Evolutionary conservation across 2,888 invertebrate genomes (phyloP).

Genomic region (Lingula anatina): DNA sequence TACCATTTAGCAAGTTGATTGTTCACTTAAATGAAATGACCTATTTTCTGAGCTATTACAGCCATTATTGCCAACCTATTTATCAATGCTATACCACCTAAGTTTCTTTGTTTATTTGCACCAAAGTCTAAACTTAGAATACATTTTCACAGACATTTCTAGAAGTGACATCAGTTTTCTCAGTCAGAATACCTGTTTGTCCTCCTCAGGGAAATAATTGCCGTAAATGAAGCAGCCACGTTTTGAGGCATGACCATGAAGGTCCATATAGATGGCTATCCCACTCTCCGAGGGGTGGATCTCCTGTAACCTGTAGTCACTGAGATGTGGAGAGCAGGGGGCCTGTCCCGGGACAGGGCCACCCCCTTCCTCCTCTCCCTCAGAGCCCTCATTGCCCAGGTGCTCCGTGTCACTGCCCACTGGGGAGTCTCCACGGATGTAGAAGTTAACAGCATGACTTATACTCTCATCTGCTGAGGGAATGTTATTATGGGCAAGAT

Average conservation of each 20-base stretch:
- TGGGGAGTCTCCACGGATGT: constrained; percentile 7
- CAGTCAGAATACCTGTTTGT: constrained; percentile 56
- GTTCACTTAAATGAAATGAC: no score
- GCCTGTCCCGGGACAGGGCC: constrained; percentile 8
- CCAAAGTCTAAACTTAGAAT: no score
- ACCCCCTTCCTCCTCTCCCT: constrained; percentile 50
- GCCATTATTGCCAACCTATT: no score
- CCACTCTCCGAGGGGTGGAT: constrained; percentile 49
- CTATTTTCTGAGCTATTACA: no score
- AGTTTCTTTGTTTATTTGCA: no score
- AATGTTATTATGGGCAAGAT: not conserved
- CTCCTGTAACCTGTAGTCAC: constrained; percentile 29
- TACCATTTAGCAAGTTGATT: no score
- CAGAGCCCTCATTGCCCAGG: constrained; percentile 49
- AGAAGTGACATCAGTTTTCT: no score
- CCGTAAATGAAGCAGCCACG: constrained; percentile 94
- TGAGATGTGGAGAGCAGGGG: constrained; percentile 41
- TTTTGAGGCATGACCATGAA: constrained; percentile 90
- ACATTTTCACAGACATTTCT: no score
- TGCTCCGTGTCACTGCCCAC: constrained; percentile 19
- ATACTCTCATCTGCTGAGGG: no score
- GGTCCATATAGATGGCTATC: constrained; percentile 69
- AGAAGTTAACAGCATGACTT: no score
- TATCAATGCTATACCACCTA: no score
- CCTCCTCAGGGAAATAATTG: constrained; percentile 78